A percentile compares a stretch with the other conserved stretches of the same genome.
These are phyloP conservation scores for Dicentrarchus labrax DNA, from an alignment of 2,113 vertebrate species.

Conservation along the genomic window DNA sequence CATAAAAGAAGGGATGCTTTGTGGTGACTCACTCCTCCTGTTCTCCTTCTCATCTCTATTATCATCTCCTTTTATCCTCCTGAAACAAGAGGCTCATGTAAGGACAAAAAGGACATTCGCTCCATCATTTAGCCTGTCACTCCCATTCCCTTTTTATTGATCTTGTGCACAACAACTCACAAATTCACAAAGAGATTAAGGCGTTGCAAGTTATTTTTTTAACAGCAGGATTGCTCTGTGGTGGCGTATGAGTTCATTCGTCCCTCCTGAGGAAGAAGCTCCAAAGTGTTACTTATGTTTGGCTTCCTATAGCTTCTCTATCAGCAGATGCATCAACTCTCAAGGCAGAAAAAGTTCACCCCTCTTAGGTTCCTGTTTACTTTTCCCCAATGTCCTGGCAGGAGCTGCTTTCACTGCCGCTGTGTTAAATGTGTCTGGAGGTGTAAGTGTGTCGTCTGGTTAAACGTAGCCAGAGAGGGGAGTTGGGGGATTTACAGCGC, in stretches of 20 bases:
- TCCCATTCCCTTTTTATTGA: conserved; percentile 43
- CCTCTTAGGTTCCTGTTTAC: conserved; percentile 7
- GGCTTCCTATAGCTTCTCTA: background rate
- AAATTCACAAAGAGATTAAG: conserved; percentile 14
- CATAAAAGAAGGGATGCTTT: background rate
- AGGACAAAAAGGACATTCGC: conserved; percentile 57
- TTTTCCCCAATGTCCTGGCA: background rate
- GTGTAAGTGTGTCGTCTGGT: conserved; percentile 6
- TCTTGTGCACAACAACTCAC: conserved; percentile 16
- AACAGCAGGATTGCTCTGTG: conserved; percentile 3
- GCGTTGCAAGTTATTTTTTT: background rate
- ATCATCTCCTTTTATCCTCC: conserved; percentile 55
- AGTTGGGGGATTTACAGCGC: conserved; percentile 16
- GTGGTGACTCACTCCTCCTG: conserved; percentile 42
- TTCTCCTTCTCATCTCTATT: conserved; percentile 44
- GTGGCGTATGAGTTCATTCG: background rate
- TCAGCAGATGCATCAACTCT: conserved; percentile 1
- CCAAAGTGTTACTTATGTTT: background rate
- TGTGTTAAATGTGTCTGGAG: conserved; percentile 24
- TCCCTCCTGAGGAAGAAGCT: conserved; percentile 1
- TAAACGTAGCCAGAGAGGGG: conserved; percentile 15
- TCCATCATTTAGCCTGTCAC: conserved; percentile 35
- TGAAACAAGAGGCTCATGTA: conserved; percentile 42
- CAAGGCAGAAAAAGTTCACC: background rate
- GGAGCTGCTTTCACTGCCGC: conserved; percentile 24